A percentile compares a stretch with the other conserved stretches of the same genome.
These are phyloP conservation scores for Pomatorhinus ruficollis DNA, from an alignment of 2,113 vertebrate species.

Conservation along the genomic window DNA sequence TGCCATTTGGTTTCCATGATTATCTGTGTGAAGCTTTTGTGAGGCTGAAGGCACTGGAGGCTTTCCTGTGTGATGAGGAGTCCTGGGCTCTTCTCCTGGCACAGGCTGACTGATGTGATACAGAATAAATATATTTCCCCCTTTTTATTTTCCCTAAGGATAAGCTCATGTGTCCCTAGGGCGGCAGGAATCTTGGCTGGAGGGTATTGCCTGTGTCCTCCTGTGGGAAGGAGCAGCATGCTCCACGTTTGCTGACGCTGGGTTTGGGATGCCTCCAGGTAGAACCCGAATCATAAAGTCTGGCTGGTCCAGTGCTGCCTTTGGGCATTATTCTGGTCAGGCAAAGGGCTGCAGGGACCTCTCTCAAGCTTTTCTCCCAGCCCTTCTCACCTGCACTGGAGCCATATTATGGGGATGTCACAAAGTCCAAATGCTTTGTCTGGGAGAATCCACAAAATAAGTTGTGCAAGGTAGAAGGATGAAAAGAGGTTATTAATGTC, in stretches of 20 bases:
- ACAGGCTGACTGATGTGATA: neutral
- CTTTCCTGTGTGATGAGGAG: neutral
- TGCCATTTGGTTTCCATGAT: neutral
- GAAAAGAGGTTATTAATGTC: neutral
- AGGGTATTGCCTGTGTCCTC: neutral
- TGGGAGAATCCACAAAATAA: neutral
- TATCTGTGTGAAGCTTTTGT: neutral
- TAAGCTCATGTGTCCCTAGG: accelerated
- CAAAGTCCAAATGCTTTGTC: accelerated
- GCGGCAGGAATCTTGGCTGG: neutral
- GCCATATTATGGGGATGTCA: neutral
- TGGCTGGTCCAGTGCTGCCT: neutral
- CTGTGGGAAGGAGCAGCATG: accelerated
- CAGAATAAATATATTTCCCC: neutral
- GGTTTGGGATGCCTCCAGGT: neutral
- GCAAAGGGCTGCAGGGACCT: neutral
- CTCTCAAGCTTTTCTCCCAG: neutral
- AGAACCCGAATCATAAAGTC: neutral
- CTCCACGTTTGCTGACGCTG: accelerated
- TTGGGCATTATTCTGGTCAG: neutral
- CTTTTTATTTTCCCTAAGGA: neutral
- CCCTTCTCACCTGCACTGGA: neutral
- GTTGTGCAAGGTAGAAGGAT: neutral
- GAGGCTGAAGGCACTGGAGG: neutral
- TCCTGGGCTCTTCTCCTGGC: neutral